Evolutionary conservation across 92 coral and sea anemone genomes (phyloP).

Genomic region (Zoanthus sansibaricus): DNA sequence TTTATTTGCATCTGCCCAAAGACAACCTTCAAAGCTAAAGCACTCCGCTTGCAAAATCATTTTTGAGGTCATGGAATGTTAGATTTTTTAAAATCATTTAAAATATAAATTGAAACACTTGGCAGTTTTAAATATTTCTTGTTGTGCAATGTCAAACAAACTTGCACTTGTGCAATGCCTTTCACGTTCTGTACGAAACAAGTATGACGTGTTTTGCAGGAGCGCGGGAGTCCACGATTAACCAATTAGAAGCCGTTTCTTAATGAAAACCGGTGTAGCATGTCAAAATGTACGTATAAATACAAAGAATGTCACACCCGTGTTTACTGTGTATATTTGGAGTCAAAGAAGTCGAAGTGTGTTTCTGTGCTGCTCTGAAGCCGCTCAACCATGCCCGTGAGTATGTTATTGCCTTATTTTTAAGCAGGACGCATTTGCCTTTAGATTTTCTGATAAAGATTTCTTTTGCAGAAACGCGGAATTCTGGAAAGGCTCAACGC

Average conservation of each 20-base stretch:
- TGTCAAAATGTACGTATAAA: not conserved
- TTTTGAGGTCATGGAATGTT: no score
- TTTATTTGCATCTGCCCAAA: no score
- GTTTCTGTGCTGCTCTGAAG: not conserved
- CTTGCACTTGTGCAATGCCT: no score
- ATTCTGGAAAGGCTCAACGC: slow-evolving; percentile 86
- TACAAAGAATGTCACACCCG: not conserved
- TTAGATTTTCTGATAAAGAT: not conserved
- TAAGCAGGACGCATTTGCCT: not conserved
- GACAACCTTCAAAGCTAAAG: no score
- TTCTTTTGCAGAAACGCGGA: slow-evolving; percentile 79
- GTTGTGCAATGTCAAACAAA: not conserved
- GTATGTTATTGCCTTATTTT: not conserved
- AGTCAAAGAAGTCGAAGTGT: not conserved
- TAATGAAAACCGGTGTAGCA: not conserved
- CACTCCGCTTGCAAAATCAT: no score
- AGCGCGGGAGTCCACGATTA: not conserved
- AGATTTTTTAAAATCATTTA: no score
- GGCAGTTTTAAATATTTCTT: no score
- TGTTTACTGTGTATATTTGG: not conserved
- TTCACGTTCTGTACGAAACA: not conserved
- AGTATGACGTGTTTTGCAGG: not conserved
- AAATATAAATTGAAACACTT: no score
- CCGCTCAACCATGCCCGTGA: slow-evolving; percentile 19
- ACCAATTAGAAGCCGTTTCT: not conserved